Conservation (phyloP, 2,888 invertebrate genomes). For the Oscheius sp. region DNA sequence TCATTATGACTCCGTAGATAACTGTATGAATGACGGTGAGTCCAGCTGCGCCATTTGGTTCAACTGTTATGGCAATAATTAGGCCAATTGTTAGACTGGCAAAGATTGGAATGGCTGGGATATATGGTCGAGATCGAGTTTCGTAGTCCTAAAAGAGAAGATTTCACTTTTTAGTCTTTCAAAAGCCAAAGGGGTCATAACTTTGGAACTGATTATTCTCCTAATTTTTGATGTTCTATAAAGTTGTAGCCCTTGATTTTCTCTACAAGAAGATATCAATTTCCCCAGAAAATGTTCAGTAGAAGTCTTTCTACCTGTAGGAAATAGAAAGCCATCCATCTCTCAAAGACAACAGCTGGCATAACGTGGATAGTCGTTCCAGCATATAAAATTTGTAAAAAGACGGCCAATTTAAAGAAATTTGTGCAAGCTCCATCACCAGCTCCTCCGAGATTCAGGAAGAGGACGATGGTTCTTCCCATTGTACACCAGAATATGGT, state of each 20-base stretch:
- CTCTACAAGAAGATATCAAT: too few relatives aligned
- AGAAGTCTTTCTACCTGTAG: background rate
- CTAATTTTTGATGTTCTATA: too few relatives aligned
- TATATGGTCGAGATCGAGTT: background rate
- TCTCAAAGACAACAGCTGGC: slow-evolving; percentile 7
- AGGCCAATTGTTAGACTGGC: slow-evolving; percentile 1
- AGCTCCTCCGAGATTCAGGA: background rate
- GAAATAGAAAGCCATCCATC: slow-evolving; percentile 4
- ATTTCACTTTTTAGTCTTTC: too few relatives aligned
- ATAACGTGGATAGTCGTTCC: background rate
- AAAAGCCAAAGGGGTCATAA: background rate
- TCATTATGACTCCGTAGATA: background rate
- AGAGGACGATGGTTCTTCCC: background rate
- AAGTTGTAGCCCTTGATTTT: too few relatives aligned
- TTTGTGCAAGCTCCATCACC: background rate
- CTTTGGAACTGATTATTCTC: too few relatives aligned
- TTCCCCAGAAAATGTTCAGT: too few relatives aligned
- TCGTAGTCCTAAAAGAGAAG: slow-evolving; percentile 15
- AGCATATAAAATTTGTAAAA: background rate
- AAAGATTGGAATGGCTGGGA: background rate
- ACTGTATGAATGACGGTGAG: background rate
- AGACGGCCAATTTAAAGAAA: background rate
- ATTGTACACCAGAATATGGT: background rate
- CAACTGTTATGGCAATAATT: background rate
- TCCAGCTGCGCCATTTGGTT: background rate